Conservation (phyloP, 2,888 invertebrate species). For the Ochropleura plecta region DNA sequence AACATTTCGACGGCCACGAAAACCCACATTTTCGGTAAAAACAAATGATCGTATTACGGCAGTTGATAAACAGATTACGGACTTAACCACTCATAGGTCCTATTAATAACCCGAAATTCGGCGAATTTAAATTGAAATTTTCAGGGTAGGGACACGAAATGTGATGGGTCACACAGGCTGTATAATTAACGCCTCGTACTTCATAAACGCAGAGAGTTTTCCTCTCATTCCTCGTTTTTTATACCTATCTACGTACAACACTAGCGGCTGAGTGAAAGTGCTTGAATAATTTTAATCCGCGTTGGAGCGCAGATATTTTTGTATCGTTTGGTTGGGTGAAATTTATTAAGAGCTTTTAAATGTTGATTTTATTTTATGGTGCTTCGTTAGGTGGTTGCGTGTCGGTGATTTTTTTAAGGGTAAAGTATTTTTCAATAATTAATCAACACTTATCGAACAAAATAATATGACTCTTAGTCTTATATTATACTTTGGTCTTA, state of each 20-base stretch:
- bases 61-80: neutral
- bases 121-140: constrained; percentile 39
- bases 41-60: constrained; percentile 10
- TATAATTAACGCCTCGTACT: constrained; percentile 51
- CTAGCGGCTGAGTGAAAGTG: constrained; percentile 29
- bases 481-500: neutral
- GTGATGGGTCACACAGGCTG: constrained; percentile 19
- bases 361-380: constrained; percentile 21
- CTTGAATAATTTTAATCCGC: constrained; percentile 14
- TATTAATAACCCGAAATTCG: constrained; percentile 23
- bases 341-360: constrained; percentile 19
- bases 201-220: constrained; percentile 40
- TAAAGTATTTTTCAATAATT: neutral
- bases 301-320: constrained; percentile 20
- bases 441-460: neutral
- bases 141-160: constrained; percentile 26
- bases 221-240: constrained; percentile 31
- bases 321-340: constrained; percentile 20
- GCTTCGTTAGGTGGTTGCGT: neutral
- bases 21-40: neutral
- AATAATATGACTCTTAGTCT: neutral
- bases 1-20: no score
- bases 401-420: neutral
- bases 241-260: constrained; percentile 15
- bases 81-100: constrained; percentile 2